phyloP scores from a whole-genome alignment of 2,888 invertebrate species.

The Eumerus sabulonum region DNA sequence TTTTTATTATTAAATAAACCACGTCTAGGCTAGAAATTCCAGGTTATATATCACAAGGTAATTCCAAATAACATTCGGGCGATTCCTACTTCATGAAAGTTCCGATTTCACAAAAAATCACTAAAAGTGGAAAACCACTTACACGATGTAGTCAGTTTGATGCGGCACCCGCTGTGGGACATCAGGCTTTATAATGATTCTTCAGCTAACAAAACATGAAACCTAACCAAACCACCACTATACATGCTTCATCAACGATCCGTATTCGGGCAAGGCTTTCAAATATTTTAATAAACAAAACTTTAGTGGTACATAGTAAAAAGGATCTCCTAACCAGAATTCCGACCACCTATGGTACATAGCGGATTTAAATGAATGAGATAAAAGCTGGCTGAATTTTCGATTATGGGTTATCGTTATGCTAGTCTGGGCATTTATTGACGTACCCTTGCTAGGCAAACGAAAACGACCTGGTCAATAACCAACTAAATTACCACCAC shows the following conservation, averaged over 20 bases:
- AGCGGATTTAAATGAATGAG: conserved; percentile 26
- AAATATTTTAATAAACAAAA: conserved; percentile 58
- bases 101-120: neutral
- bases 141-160: conserved; percentile 36
- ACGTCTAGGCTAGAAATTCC: neutral
- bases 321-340: conserved; percentile 31
- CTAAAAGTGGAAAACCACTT: no score
- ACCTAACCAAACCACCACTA: neutral
- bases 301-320: conserved; percentile 37
- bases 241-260: conserved; percentile 34
- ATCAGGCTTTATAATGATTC: conserved; percentile 38
- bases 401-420: conserved; percentile 25
- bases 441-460: conserved; percentile 5
- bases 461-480: neutral
- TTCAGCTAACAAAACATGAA: conserved; percentile 5
- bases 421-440: conserved; percentile 27
- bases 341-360: conserved; percentile 14
- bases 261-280: conserved; percentile 29
- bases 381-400: conserved; percentile 26
- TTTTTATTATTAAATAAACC: neutral
- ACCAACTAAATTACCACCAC: neutral
- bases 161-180: conserved; percentile 26
- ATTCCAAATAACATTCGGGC: conserved; percentile 18
- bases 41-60: conserved; percentile 4
- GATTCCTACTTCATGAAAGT: conserved; percentile 10